Evolutionary conservation across 2,113 vertebrate genomes (phyloP).

Genomic region (Myxocyprinus asiaticus): DNA sequence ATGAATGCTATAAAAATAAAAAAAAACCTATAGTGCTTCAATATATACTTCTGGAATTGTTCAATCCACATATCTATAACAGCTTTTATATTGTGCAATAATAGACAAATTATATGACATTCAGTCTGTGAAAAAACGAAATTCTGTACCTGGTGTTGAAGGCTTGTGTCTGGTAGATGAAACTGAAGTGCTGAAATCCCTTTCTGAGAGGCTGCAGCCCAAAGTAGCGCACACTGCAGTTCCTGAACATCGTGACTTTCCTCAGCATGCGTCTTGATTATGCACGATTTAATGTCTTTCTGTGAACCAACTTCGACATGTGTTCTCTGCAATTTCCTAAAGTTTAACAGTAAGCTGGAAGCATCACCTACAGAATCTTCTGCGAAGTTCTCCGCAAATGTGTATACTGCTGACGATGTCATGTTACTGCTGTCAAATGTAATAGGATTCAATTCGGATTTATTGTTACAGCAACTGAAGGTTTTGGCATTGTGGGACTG

Average conservation of each 20-base stretch:
- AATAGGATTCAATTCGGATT: background rate
- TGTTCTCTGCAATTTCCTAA: background rate
- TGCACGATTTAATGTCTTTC: background rate
- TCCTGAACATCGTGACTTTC: slow-evolving; percentile 30
- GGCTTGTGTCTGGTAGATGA: slow-evolving; percentile 21
- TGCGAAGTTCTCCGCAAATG: slow-evolving; percentile 26
- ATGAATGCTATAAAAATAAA: no score
- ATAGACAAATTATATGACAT: no score
- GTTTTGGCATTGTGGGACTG: slow-evolving; percentile 3
- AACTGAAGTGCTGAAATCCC: slow-evolving; percentile 34
- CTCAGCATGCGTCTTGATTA: slow-evolving; percentile 6
- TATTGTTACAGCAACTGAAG: background rate
- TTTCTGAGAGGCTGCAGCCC: slow-evolving; percentile 53
- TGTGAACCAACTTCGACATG: background rate
- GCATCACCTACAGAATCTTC: slow-evolving; percentile 26
- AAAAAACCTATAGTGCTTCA: no score
- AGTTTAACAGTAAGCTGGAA: slow-evolving; percentile 20
- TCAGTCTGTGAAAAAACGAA: no score
- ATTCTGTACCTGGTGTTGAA: slow-evolving; percentile 52
- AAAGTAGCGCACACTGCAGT: slow-evolving; percentile 54
- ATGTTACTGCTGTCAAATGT: background rate
- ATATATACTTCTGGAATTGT: no score
- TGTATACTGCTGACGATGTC: background rate
- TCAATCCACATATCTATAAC: no score
- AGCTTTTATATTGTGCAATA: no score